Evolutionary conservation across 2,888 invertebrate genomes (phyloP).

Genomic region (Tachina fera): DNA sequence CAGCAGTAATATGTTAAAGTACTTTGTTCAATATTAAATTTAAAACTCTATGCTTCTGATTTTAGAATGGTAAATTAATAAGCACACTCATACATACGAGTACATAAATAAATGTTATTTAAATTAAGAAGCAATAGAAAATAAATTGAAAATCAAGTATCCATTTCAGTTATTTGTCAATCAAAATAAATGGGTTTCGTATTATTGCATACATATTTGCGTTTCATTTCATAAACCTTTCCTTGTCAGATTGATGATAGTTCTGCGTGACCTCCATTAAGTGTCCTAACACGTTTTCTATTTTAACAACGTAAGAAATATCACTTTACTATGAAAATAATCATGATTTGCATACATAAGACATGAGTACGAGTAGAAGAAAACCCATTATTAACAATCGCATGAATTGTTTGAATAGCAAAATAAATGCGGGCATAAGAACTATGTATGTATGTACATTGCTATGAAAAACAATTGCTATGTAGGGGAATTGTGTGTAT

Average conservation of each 20-base stretch:
- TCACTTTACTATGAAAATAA: slow-evolving; percentile 70
- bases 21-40: slow-evolving; percentile 4
- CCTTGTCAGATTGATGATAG: slow-evolving; percentile 66
- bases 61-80: background rate
- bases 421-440: slow-evolving; percentile 19
- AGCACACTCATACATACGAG: background rate
- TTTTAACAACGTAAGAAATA: slow-evolving; percentile 67
- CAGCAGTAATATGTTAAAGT: background rate
- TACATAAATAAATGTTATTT: background rate
- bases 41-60: background rate
- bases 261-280: slow-evolving; percentile 69
- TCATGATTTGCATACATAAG: slow-evolving; percentile 73
- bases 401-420: slow-evolving; percentile 40
- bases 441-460: background rate
- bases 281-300: slow-evolving; percentile 60
- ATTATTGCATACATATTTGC: slow-evolving; percentile 49
- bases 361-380: slow-evolving; percentile 39
- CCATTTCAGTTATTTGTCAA: slow-evolving; percentile 66
- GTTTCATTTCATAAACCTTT: slow-evolving; percentile 59
- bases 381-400: slow-evolving; percentile 49
- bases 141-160: slow-evolving; percentile 66
- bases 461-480: slow-evolving; percentile 53
- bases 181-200: slow-evolving; percentile 64
- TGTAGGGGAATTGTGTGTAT: background rate
- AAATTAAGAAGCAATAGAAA: slow-evolving; percentile 1